A percentile compares a stretch with the other conserved stretches of the same genome.
Conservation (phyloP, 2,888 invertebrate genomes). For the Meliscaeva auricollis region DNA sequence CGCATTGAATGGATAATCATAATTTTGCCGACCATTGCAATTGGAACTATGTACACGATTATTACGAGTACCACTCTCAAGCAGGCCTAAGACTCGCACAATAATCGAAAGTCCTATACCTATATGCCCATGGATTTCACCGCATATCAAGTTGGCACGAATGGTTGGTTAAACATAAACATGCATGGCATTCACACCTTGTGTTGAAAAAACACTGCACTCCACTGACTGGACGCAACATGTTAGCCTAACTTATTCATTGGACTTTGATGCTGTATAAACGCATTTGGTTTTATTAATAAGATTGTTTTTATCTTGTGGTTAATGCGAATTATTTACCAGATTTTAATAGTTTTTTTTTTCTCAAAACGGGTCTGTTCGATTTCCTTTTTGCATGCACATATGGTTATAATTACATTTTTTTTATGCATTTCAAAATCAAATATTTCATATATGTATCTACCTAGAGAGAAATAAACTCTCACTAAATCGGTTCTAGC, state of each 20-base stretch:
- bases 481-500: slow-evolving; percentile 42
- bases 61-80: background rate
- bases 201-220: slow-evolving; percentile 24
- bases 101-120: slow-evolving; percentile 49
- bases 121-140: background rate
- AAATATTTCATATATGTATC: slow-evolving; percentile 22
- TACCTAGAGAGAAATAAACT: slow-evolving; percentile 43
- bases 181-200: slow-evolving; percentile 54
- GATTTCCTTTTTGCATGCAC: slow-evolving; percentile 50
- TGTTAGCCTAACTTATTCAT: slow-evolving; percentile 45
- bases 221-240: slow-evolving; percentile 14
- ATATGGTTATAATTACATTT: background rate
- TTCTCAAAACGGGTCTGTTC: slow-evolving; percentile 52
- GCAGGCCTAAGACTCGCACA: background rate
- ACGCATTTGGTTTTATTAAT: slow-evolving; percentile 51
- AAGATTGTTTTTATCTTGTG: slow-evolving; percentile 32
- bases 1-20: slow-evolving; percentile 53
- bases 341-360: slow-evolving; percentile 35
- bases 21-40: slow-evolving; percentile 42
- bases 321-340: slow-evolving; percentile 18
- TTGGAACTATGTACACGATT: background rate
- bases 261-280: slow-evolving; percentile 33
- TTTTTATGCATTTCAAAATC: slow-evolving; percentile 6
- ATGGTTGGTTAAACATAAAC: slow-evolving; percentile 31
- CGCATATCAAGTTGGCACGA: slow-evolving; percentile 24